These are phyloP conservation scores for Julus scanicus DNA, from an alignment of 2,888 invertebrate species.

Conservation along the genomic window DNA sequence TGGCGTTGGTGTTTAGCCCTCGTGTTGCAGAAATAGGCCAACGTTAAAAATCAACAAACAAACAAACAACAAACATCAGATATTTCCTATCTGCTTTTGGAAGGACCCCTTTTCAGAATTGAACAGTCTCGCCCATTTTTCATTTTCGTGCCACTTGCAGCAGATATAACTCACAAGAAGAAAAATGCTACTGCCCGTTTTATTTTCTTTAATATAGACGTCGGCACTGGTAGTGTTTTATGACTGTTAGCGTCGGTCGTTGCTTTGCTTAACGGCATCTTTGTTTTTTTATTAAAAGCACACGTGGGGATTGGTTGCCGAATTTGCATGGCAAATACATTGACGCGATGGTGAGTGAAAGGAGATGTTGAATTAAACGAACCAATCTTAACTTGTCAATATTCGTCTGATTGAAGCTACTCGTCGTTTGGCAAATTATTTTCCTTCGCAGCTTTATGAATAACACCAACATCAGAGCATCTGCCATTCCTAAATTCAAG, in stretches of 20 bases:
- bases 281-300: slow-evolving; percentile 36
- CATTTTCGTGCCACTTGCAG: not conserved
- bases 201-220: slow-evolving; percentile 45
- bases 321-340: slow-evolving; percentile 2
- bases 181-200: not conserved
- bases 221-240: slow-evolving; percentile 6
- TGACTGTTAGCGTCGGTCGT: slow-evolving; percentile 12
- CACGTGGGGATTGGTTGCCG: not conserved
- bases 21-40: too few relatives aligned
- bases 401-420: slow-evolving; percentile 18
- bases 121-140: not conserved
- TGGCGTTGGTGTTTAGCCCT: too few relatives aligned
- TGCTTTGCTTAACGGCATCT: slow-evolving; percentile 29
- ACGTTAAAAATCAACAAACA: too few relatives aligned
- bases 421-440: slow-evolving; percentile 29
- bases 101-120: not conserved
- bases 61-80: too few relatives aligned
- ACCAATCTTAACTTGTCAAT: slow-evolving; percentile 40
- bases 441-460: not conserved
- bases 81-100: not conserved
- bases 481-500: not conserved
- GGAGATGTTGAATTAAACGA: slow-evolving; percentile 30
- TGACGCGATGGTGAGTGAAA: not conserved
- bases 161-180: not conserved
- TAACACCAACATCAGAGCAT: not conserved